Evolutionary conservation across 1,140 invertebrate genomes (phyloP).

Genomic region (Hesperophylax magnus): DNA sequence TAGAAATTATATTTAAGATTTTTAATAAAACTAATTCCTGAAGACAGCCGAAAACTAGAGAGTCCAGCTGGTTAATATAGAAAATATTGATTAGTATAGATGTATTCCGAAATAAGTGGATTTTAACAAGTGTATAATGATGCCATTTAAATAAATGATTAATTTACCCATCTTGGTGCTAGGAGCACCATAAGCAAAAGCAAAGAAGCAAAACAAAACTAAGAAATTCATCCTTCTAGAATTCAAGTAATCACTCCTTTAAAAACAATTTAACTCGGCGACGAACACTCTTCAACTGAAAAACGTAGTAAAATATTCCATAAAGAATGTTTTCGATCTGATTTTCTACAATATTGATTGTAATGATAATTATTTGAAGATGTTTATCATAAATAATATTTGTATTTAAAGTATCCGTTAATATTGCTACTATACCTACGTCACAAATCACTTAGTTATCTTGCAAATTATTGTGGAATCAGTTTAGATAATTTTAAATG

Average conservation of each 20-base stretch:
- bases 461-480: too few species aligned
- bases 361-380: neutral
- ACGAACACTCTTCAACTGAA: neutral
- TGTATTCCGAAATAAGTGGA: too few species aligned
- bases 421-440: too few species aligned
- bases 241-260: neutral
- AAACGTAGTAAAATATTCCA: neutral
- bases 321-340: neutral
- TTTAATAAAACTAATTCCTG: too few species aligned
- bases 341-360: neutral
- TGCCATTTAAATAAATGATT: neutral
- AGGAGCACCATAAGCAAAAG: neutral
- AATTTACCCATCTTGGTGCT: neutral
- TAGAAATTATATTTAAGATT: too few species aligned
- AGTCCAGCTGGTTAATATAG: neutral
- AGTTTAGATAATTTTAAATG: too few species aligned
- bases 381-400: too few species aligned
- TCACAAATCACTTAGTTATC: too few species aligned
- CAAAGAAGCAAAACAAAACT: slow-evolving; percentile 13
- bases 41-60: too few species aligned
- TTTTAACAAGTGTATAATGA: too few species aligned
- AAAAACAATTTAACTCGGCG: neutral
- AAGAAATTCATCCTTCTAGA: slow-evolving; percentile 12
- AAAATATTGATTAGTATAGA: neutral
- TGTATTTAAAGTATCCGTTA: too few species aligned